Evolutionary conservation across 1,140 invertebrate genomes (phyloP), one percentile per base, ranked within the genome.

Genomic region (Nasonia vitripennis): DNA sequence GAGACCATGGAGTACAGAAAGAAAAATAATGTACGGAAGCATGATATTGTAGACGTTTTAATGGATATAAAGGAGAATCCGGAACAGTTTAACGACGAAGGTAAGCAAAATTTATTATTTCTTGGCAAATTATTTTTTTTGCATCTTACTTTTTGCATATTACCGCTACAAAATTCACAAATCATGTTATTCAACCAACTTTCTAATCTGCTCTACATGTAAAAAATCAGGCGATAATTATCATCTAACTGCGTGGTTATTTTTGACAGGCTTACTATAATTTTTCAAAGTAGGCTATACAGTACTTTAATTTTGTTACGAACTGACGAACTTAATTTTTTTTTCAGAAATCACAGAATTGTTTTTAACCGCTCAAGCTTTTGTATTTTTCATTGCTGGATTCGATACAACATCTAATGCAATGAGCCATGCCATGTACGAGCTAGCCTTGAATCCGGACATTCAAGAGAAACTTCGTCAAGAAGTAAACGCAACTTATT

Each of bases 361-460:
- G 6, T 87, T 90, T 11, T 73, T 90, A 23, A 83, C 90, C 4
- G 91, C 90, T 14, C 91, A 93, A 82, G 88, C 90, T 0, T 89
- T 93, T 62, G 93, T 96, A 9, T 96, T 96, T 87, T 95, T 96
- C 87, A 88, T 95, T n/a, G 96, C 95, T 71, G 96, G 96, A 23
- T 96, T 95, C 84, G 95, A 95, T 79, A 95, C 95, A 0, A 94
- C 95, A 4, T 93, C 94, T 9, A 90, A 91, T 6, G 91, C 94
- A 0, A 90, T 96, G n/a, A 90, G 91, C 10, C 92, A 92, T 84
- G 88, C 91, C 10, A 78, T 94, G 20, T 93, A 92, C 62, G 92
- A 93, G 81, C 89, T 96, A n/a, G 94, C 95, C 0, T 88, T 91
- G 48, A 89, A 95, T 89, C 94, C 92, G 23, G 91, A 93, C 23